Conservation (phyloP, 2,888 invertebrate species). For the Leucophenga maculata region DNA sequence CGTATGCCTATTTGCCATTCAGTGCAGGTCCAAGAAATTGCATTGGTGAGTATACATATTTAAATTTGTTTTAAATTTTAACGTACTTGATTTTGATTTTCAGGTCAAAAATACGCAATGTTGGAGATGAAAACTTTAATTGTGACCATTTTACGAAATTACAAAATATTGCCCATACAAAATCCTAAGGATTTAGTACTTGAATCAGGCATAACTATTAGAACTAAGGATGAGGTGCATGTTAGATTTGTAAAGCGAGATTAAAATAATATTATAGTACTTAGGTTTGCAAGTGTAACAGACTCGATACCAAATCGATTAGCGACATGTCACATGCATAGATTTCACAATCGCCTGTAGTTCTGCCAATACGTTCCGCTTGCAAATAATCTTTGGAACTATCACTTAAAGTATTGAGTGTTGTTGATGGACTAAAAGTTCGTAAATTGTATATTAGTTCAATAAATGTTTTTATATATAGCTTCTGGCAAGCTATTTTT, state of each 20-base stretch:
- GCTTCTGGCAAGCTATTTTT: not conserved
- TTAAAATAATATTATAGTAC: too few species aligned
- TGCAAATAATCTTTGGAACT: conserved; percentile 41
- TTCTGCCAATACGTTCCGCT: conserved; percentile 49
- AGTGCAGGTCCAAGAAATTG: conserved; percentile 70
- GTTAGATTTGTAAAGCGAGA: conserved; percentile 16
- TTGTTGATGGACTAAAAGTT: conserved; percentile 54
- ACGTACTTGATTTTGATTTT: not conserved
- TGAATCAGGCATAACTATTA: conserved; percentile 42
- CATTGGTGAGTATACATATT: conserved; percentile 51
- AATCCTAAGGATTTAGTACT: conserved; percentile 41
- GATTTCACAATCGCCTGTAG: conserved; percentile 39
- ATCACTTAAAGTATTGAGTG: conserved; percentile 44
- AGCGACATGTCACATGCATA: conserved; percentile 55
- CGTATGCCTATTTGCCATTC: conserved; percentile 66
- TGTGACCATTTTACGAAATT: conserved; percentile 51
- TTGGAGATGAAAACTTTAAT: conserved; percentile 62
- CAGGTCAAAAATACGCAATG: conserved; percentile 64
- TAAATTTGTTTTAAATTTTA: not conserved
- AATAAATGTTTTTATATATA: not conserved
- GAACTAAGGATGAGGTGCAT: conserved; percentile 27
- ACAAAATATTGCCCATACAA: conserved; percentile 46
- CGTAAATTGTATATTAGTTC: not conserved
- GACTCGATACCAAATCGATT: conserved; percentile 53
- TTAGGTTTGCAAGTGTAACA: conserved; percentile 35